A percentile compares a stretch with the other conserved stretches of the same genome.
Evolutionary conservation across 2,888 invertebrate genomes (phyloP).

Genomic region (Hydraecia micacea): DNA sequence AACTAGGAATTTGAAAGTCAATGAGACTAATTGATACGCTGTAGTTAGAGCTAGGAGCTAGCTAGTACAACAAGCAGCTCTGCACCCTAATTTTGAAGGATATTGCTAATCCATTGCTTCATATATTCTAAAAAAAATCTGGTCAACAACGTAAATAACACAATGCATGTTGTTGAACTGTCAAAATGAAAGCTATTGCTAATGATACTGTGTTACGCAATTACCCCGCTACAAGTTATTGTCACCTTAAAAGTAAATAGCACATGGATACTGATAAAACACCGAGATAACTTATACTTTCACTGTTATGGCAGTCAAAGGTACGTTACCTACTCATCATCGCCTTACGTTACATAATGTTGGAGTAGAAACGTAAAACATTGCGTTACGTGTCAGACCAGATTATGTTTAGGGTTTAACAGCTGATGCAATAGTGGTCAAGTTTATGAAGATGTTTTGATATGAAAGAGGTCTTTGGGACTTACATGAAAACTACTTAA

Average conservation of each 20-base stretch:
- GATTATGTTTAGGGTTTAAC: constrained; percentile 18
- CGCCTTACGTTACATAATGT: constrained; percentile 42
- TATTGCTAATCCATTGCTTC: neutral
- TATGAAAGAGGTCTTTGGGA: neutral
- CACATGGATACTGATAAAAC: constrained; percentile 5
- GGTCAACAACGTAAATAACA: neutral
- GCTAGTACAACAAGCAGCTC: neutral
- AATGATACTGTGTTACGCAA: neutral
- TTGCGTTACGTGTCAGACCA: constrained; percentile 43
- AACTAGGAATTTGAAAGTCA: constrained; percentile 28
- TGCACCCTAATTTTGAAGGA: neutral
- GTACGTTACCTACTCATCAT: constrained; percentile 10
- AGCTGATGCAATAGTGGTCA: constrained; percentile 28
- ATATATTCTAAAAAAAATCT: neutral
- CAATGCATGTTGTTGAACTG: neutral
- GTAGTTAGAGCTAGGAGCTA: too few relatives aligned
- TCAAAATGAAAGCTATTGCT: neutral
- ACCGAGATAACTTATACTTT: constrained; percentile 46
- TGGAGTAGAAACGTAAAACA: constrained; percentile 24
- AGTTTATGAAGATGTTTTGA: constrained; percentile 33
- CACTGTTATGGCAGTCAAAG: constrained; percentile 50
- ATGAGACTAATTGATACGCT: neutral
- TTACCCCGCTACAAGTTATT: neutral
- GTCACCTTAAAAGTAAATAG: constrained; percentile 8
- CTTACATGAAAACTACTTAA: too few relatives aligned